A percentile compares a stretch with the other conserved stretches of the same genome.
Evolutionary conservation across 2,797 vertebrate species (phyloP).

Genomic region (Sylvia borin): DNA sequence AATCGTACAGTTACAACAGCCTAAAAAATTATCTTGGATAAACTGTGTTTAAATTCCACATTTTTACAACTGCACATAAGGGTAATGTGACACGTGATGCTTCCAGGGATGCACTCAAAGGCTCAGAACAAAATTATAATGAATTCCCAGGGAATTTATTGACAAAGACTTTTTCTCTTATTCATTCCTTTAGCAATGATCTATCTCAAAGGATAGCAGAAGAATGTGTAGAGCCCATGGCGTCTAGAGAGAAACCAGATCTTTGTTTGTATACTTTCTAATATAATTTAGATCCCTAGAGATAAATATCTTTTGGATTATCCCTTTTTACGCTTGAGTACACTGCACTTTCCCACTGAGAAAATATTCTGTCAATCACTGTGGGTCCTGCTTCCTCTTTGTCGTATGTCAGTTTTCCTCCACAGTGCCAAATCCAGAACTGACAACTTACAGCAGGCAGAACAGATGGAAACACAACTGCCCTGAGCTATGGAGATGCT

Average conservation of each 20-base stretch:
- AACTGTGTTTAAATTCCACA: background rate
- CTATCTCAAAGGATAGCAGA: constrained; percentile 8
- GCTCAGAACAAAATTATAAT: constrained; percentile 17
- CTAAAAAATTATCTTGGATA: background rate
- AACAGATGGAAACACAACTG: constrained; percentile 57
- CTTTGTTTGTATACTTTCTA: constrained; percentile 45
- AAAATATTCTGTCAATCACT: constrained; percentile 46
- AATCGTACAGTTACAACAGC: background rate
- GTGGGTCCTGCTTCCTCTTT: constrained; percentile 20
- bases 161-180: constrained; percentile 2
- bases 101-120: background rate
- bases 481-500: constrained; percentile 35
- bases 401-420: constrained; percentile 6
- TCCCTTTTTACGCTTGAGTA: constrained; percentile 30
- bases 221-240: constrained; percentile 2
- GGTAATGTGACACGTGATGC: background rate
- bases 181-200: constrained; percentile 7
- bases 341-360: constrained; percentile 32
- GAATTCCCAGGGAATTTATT: background rate
- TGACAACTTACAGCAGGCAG: constrained; percentile 45
- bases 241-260: constrained; percentile 3
- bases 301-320: constrained; percentile 46
- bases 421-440: constrained; percentile 33
- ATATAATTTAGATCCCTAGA: constrained; percentile 20
- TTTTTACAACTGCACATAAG: constrained; percentile 32